Conservation (phyloP, 2,888 invertebrate genomes). For the Agrilus cyanescens region DNA sequence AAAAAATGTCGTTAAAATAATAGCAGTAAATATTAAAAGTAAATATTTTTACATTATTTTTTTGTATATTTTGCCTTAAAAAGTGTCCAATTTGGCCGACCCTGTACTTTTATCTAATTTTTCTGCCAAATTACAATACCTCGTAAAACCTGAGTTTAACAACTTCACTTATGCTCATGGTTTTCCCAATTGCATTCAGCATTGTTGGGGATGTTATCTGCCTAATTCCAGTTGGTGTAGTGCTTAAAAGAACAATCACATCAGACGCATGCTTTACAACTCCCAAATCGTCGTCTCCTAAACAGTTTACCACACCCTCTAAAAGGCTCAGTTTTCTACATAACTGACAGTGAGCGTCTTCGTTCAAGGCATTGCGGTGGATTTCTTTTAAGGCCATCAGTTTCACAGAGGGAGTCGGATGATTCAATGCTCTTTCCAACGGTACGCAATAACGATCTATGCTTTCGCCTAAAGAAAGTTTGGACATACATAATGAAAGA, state of each 20-base stretch:
- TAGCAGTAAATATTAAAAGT: too few species aligned
- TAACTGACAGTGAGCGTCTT: conserved; percentile 23
- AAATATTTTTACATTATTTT: too few species aligned
- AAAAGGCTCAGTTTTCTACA: conserved; percentile 34
- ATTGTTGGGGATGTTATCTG: conserved; percentile 43
- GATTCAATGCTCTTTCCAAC: conserved; percentile 49
- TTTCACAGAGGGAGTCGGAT: conserved; percentile 50
- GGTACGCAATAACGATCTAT: conserved; percentile 46
- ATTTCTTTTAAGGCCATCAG: conserved; percentile 54
- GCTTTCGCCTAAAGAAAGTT: conserved; percentile 47
- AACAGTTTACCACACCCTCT: conserved; percentile 42
- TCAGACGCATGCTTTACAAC: conserved; percentile 48
- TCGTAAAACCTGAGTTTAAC: conserved; percentile 59
- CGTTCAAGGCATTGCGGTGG: conserved; percentile 24
- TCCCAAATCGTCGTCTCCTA: conserved; percentile 46
- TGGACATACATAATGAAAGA: conserved; percentile 49
- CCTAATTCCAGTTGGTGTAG: conserved; percentile 34
- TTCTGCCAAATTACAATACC: conserved; percentile 29
- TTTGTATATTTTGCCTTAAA: too few species aligned
- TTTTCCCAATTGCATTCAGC: conserved; percentile 43
- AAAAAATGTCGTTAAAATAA: too few species aligned
- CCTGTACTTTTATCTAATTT: too few species aligned
- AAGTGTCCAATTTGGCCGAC: too few species aligned
- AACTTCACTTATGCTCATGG: conserved; percentile 45
- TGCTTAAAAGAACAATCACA: conserved; percentile 41